Evolutionary conservation across 1,140 invertebrate genomes (phyloP), one percentile per base, ranked within the genome.

Genomic region (Zaprionus kolodkinae): DNA sequence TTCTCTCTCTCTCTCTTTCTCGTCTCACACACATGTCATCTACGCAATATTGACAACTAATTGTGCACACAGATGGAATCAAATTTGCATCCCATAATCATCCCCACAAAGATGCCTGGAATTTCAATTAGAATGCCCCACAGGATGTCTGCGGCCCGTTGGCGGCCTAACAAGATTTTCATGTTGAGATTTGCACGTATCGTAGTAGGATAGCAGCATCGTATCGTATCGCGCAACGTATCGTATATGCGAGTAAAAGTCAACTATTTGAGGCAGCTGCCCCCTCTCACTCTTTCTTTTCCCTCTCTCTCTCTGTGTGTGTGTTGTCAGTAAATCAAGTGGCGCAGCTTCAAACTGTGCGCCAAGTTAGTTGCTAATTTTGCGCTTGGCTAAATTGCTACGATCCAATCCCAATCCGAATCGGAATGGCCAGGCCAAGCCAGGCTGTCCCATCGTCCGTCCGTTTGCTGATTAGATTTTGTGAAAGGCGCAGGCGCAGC

Each of bases 1-100:
- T 35, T 35, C 6, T 35, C 33, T 35, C 21, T 21, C 21, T 21
- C 21, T 21, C 21, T 21, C 21, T 35, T 0, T 35, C 15, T 11
- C n/a, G 48, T 11, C 25, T 21, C 81, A 78, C 82, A 81, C 66
- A 87, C 85, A 85, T 76, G 82, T 80, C 82, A 79, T 76, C 88
- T 88, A 73, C 84, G 80, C 84, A 84, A 89, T 89, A 87, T 87
- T 87, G 84, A 87, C 84, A 87, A 66, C 80, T 88, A 87, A 87
- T 87, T 87, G 84, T 87, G 70, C 80, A 78, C 77, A 89, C 77
- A 89, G 85, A 84, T 89, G 84, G 77, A 56, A 89, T 88, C 84
- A 87, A 87, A 87, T 87, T 87, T 87, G 84, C 84, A 65, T 76
- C 62, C 63, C 35, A 43, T 52, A 69, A 30, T 13, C 45, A 15